These are phyloP conservation scores for Dinoponera quadriceps DNA, from an alignment of 1,140 invertebrate species.

Conservation along the genomic window DNA sequence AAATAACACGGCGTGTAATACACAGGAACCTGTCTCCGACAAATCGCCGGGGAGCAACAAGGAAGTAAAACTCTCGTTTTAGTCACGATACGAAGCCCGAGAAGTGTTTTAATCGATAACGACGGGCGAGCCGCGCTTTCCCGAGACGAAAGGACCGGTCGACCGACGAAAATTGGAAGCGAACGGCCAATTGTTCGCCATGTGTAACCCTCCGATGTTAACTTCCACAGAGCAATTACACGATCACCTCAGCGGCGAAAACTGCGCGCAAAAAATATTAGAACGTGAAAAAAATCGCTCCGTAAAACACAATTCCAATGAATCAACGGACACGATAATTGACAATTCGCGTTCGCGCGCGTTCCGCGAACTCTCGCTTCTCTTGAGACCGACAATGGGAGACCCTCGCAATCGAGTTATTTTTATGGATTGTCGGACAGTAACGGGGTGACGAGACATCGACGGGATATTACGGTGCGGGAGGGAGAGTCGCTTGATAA, in stretches of 20 bases:
- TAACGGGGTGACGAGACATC: constrained; percentile 42
- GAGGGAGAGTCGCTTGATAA: constrained; percentile 46
- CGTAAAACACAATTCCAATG: constrained; percentile 5
- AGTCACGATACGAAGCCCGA: background rate
- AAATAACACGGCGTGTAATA: too few relatives aligned
- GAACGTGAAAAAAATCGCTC: background rate
- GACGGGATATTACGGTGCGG: constrained; percentile 46
- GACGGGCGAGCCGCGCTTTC: background rate
- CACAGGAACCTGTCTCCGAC: too few relatives aligned
- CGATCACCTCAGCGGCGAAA: background rate
- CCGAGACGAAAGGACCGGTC: background rate
- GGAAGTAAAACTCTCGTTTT: background rate
- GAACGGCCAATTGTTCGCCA: background rate
- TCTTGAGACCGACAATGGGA: constrained; percentile 6
- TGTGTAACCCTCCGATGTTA: background rate
- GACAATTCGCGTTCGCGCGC: constrained; percentile 12
- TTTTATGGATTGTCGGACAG: constrained; percentile 36
- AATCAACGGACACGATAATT: constrained; percentile 34
- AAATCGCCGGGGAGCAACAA: too few relatives aligned
- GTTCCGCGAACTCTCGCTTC: background rate
- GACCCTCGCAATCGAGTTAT: constrained; percentile 34
- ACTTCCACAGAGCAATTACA: background rate
- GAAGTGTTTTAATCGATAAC: background rate
- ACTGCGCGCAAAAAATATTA: background rate
- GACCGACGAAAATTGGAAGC: background rate